Base-by-base conservation (phyloP, 2,888 invertebrate species). In the Ashinkailepas kermadecensis region DNA sequence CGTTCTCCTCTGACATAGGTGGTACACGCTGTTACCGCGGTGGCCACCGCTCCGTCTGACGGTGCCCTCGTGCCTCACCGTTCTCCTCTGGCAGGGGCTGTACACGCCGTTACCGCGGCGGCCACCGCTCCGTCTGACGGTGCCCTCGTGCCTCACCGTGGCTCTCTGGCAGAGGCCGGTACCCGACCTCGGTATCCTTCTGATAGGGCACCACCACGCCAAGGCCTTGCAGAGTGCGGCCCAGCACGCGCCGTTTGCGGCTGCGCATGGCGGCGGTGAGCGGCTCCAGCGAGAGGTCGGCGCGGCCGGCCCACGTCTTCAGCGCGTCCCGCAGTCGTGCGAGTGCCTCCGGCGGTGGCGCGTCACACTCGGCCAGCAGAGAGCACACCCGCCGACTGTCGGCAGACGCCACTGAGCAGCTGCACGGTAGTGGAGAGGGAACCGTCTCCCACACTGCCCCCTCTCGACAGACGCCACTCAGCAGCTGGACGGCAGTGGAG, bases 161-260 rank as follows among this genome's bases (percentile, higher is more conserved):
- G 59, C 91, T 92, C 85, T 92, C 93, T 67, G 91, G 90, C 89
- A 92, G 86, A 82, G 87, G 87, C 83, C 98, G 91, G 87, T 98
- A 98, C 0, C 98, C 98, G 9, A 95, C 86, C 86, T 95, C 92
- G 0, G 93, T 92, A 87, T 93, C 93, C 86, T 92, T 92, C 85
- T 95, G 90, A 82, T 92, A 93, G 0, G 96, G 96, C 1, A 97
- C 96, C 58, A 93, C 92, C 85, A 97, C 91, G 23, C 96, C 96
- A 78, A 92, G 92, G 82, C 91, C 91, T 87, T 95, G 95, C 85
- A 95, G 93, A 62, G 93, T 92, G 87, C 91, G 92, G 0, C 93
- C 89, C 0, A 94, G 91, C 18, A 91, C 90, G 83, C 90, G 90
- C 78, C 89, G 89, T 64, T 91, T 89, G n/a, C 93, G 89, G 80